These are phyloP conservation scores for Acrobasis consociella DNA, from an alignment of 2,888 invertebrate species.

Conservation along the genomic window DNA sequence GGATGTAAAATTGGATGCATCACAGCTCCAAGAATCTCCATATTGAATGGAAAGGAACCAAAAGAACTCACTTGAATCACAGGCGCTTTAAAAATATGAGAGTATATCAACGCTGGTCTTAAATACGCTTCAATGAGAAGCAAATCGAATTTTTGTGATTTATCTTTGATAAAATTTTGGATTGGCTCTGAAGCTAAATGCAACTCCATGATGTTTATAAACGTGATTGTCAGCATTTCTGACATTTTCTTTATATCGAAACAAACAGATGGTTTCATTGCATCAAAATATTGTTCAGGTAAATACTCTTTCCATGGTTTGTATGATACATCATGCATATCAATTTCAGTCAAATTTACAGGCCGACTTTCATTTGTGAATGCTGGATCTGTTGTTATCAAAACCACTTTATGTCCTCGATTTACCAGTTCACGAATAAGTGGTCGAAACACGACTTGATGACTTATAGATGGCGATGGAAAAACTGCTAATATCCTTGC, in stretches of 20 bases:
- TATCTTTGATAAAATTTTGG: conserved; percentile 28
- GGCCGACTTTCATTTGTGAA: conserved; percentile 46
- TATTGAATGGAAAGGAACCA: conserved; percentile 34
- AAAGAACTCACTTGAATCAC: conserved; percentile 54
- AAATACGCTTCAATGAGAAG: conserved; percentile 47
- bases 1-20: conserved; percentile 48
- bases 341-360: conserved; percentile 64
- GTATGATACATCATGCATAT: conserved; percentile 52
- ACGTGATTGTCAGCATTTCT: conserved; percentile 19
- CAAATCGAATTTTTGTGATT: conserved; percentile 45
- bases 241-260: background rate
- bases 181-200: conserved; percentile 26
- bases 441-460: conserved; percentile 58
- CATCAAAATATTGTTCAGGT: conserved; percentile 1
- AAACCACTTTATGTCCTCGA: conserved; percentile 63
- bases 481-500: conserved; percentile 11
- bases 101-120: conserved; percentile 39
- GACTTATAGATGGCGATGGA: conserved; percentile 55
- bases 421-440: conserved; percentile 55
- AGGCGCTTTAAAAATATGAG: conserved; percentile 49
- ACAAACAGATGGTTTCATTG: background rate
- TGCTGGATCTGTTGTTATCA: conserved; percentile 53
- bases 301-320: conserved; percentile 32
- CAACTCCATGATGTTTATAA: conserved; percentile 22
- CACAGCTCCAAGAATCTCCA: conserved; percentile 40